Conservation (phyloP, 2,113 vertebrate genomes). For the zebrafish (Danio rerio) region GRCz12tu NC_133188.1:27798501-27799000, state of each 20-base stretch:
- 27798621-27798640: too few species aligned
- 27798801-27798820: background rate
- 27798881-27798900: constrained; percentile 52
- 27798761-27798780: background rate
- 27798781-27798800: background rate
- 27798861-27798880: constrained; percentile 50
- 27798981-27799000: constrained; percentile 65
- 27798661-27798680: background rate
- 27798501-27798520: background rate
- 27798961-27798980: constrained; percentile 62
- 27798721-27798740: background rate
- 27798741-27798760: background rate
- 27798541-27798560: background rate
- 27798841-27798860: background rate
- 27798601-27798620: too few species aligned
- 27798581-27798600: too few species aligned
- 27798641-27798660: too few species aligned
- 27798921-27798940: constrained; percentile 75
- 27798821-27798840: background rate
- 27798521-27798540: background rate
- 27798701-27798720: background rate
- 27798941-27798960: constrained; percentile 67
- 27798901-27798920: constrained; percentile 55
- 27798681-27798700: background rate
- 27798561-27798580: background rate